Base-by-base conservation (phyloP, 2,888 invertebrate genomes). In the Ophion slaviceki region DNA sequence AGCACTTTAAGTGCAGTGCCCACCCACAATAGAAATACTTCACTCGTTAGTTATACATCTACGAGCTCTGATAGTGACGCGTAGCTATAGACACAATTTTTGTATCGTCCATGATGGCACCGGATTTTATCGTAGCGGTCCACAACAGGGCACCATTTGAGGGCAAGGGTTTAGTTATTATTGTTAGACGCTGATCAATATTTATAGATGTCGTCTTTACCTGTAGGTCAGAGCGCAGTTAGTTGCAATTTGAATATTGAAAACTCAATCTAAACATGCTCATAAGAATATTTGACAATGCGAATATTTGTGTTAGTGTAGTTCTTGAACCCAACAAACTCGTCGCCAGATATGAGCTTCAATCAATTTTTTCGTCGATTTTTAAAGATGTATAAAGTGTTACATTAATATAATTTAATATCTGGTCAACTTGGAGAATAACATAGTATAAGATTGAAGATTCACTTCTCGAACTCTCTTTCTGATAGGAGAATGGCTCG, bases 41-140 rank as follows among this genome's bases (percentile, higher is more conserved):
- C 92, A 17, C 89, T 94, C 61, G 94, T 94, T n/a, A 92, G 89
- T 84, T 94, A 94, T 59, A 92, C 92, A 78, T 91, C 88, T 82
- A 93, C 94, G n/a, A 93, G 93, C 82, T 93, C 93, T 5, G 94
- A 94, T 45, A 93, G 90, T 81, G 93, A 93, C 78, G 88, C 88
- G 28, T 92, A 93, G 64, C 59, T 53, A 14, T 53, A 53, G 4
- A 53, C 14, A 17, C 4, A 4, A 17, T 14, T 53, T 53, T 53
- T 17, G 53, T 53, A 53, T 53, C 11, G 3, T 14, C 10, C 53
- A 53, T 11, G 14, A 4, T 53, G 53, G 4, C 53, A 53, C 1
- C 36, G 5, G 6, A 2, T 68, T 40, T 14, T 36, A 36, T 36
- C 17, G 47, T 53, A 53, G 11, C 4, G 14, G 14, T 53, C 47